These are phyloP conservation scores for Notolabrus celidotus DNA, from an alignment of 2,797 vertebrate species.

Conservation along the genomic window DNA sequence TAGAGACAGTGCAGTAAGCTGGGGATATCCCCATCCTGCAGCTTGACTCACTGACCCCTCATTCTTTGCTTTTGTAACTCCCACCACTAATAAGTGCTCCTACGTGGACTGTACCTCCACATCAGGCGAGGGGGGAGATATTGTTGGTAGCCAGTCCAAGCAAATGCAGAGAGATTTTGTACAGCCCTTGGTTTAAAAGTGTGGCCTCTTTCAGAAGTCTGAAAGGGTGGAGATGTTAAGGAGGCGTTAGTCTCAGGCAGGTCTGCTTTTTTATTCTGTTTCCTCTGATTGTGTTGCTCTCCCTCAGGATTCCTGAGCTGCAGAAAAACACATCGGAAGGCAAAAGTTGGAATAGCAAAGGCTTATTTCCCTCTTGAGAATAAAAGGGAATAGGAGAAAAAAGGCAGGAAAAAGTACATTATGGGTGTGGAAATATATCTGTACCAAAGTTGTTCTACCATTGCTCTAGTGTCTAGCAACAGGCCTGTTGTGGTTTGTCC, in stretches of 20 bases:
- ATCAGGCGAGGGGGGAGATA: slow-evolving; percentile 16
- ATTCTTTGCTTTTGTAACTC: slow-evolving; percentile 48
- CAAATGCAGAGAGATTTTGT: slow-evolving; percentile 20
- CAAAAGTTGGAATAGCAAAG: slow-evolving; percentile 70
- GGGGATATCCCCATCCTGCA: slow-evolving; percentile 75
- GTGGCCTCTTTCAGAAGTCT: slow-evolving; percentile 21
- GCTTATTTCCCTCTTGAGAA: slow-evolving; percentile 56
- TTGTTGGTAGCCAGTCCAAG: slow-evolving; percentile 42
- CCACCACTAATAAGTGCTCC: slow-evolving; percentile 52
- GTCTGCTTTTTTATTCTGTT: slow-evolving; percentile 59
- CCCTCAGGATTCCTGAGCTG: slow-evolving; percentile 60
- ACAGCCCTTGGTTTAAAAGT: slow-evolving; percentile 20
- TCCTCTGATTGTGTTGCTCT: slow-evolving; percentile 79
- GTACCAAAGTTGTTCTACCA: background rate
- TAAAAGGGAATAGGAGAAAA: slow-evolving; percentile 47
- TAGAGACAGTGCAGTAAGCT: slow-evolving; percentile 40
- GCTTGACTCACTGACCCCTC: slow-evolving; percentile 66
- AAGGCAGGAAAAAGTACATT: slow-evolving; percentile 46
- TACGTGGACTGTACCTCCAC: slow-evolving; percentile 48
- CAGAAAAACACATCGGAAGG: slow-evolving; percentile 52
- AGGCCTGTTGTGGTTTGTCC: slow-evolving; percentile 49
- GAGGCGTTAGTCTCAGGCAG: slow-evolving; percentile 42
- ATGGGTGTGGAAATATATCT: background rate
- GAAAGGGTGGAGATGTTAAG: slow-evolving; percentile 41
- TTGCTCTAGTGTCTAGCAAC: slow-evolving; percentile 16